These are phyloP conservation scores for Panurus biarmicus DNA, from an alignment of 2,113 vertebrate genomes.

Conservation along the genomic window DNA sequence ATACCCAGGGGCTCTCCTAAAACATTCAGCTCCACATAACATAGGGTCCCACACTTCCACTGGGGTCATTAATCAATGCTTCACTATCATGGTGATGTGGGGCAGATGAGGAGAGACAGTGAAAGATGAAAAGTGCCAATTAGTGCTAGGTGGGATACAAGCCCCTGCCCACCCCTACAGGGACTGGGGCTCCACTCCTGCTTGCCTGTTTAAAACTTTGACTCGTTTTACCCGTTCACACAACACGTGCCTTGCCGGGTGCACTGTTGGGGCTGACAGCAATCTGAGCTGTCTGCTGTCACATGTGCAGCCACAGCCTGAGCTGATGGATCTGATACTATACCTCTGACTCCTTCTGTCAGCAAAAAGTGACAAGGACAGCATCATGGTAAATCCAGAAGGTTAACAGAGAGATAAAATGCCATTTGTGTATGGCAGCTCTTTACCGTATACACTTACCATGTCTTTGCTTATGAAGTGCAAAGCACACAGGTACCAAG, in stretches of 20 bases:
- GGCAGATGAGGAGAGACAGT: neutral
- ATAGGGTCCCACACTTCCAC: neutral
- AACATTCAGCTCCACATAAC: neutral
- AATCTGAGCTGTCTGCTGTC: neutral
- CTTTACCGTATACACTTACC: neutral
- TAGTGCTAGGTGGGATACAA: neutral
- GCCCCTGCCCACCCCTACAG: neutral
- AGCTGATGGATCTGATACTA: neutral
- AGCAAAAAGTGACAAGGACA: neutral
- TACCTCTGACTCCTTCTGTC: neutral
- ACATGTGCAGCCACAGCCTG: neutral
- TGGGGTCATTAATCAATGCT: neutral
- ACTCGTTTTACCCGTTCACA: rapidly evolving
- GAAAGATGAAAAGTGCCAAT: neutral
- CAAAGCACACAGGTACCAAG: neutral
- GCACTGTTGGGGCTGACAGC: neutral
- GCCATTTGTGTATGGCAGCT: neutral
- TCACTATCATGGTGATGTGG: neutral
- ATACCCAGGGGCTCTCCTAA: neutral
- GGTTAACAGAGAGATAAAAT: neutral
- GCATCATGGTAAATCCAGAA: neutral
- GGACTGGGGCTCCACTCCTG: neutral
- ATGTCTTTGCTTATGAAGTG: neutral
- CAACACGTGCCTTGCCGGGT: rapidly evolving
- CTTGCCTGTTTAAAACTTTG: neutral